A percentile compares a stretch with the other conserved stretches of the same genome.
Conservation (phyloP, 1,140 invertebrate genomes). For the Anoplolepis gracilipes region DNA sequence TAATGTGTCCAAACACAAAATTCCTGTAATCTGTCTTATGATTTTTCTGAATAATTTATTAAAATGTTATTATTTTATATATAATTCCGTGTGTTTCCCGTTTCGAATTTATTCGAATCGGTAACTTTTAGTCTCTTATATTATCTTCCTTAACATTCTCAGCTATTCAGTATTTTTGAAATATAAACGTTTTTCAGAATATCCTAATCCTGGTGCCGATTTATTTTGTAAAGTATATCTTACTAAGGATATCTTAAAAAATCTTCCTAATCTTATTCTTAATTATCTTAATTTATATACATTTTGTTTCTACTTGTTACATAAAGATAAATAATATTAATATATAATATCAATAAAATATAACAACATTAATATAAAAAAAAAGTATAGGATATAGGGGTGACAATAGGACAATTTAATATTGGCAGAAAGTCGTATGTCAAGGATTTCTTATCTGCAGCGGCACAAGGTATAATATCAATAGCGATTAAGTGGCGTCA, state of each 20-base stretch:
- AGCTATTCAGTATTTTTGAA: too few relatives aligned
- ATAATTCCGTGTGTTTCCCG: too few relatives aligned
- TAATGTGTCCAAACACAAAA: too few relatives aligned
- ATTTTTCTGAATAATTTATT: background rate
- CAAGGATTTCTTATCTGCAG: background rate
- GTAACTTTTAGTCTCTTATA: background rate
- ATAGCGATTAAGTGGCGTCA: background rate
- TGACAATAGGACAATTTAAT: background rate
- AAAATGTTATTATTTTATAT: background rate
- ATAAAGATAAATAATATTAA: background rate
- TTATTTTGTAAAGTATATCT: background rate
- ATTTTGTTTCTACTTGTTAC: conserved; percentile 13
- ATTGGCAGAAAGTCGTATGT: background rate
- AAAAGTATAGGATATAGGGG: background rate
- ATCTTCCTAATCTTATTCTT: conserved; percentile 12
- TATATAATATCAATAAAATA: background rate
- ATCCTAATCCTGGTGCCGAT: background rate
- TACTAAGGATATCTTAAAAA: conserved; percentile 24
- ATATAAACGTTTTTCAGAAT: too few relatives aligned
- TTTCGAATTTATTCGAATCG: too few relatives aligned
- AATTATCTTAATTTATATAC: conserved; percentile 25
- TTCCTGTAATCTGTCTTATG: too few relatives aligned
- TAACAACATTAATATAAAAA: too few relatives aligned
- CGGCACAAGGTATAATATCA: background rate
- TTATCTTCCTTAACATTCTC: too few relatives aligned